Base-by-base conservation (phyloP, 2,113 vertebrate species). In the Stigmatopora nigra region DNA sequence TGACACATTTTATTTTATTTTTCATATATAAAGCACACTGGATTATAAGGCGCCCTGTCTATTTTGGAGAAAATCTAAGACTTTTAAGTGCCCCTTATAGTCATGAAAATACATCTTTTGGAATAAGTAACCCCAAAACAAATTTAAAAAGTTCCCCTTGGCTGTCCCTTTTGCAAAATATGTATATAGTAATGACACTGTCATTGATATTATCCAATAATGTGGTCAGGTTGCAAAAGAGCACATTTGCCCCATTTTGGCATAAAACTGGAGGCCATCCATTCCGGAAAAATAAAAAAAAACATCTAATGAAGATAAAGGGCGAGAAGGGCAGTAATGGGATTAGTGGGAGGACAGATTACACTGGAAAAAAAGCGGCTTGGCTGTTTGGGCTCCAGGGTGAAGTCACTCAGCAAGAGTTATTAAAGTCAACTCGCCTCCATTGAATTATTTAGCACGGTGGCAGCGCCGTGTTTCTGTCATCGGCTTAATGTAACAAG, bases 371-470 rank as follows among this genome's bases (percentile, higher is more conserved):
- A 66, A 69, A 49, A 74, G 59, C 59, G 20, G 59, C 59, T 38
- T 60, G 31, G 60, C 25, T 80, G 77, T 82, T 84, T 66, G 61
- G 71, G 80, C 82, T 73, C 75, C 2, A 75, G 82, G 78, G 80
- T 68, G 61, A 77, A 81, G 78, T 81, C 85, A 82, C 78, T 81
- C 81, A 81, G 70, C 81, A 71, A 71, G 70, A 82, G 57, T 79
- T 83, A 86, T 84, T 78, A 80, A 79, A 83, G 76, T 55, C 77
- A 82, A 84, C 78, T 73, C 17, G 3, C 7, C 20, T 73, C 70
- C 77, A 71, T 63, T 87, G 69, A 85, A 87, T 86, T 77, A 88
- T 87, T 84, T 67, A 83, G 49, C 72, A 78, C 62, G 68, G 61
- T 25, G 52, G 70, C 59, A 13, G 7, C 13, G n/a, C 45, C 59